Base-by-base conservation (phyloP, 2,888 invertebrate genomes). In the Lasioglossum vierecki region DNA sequence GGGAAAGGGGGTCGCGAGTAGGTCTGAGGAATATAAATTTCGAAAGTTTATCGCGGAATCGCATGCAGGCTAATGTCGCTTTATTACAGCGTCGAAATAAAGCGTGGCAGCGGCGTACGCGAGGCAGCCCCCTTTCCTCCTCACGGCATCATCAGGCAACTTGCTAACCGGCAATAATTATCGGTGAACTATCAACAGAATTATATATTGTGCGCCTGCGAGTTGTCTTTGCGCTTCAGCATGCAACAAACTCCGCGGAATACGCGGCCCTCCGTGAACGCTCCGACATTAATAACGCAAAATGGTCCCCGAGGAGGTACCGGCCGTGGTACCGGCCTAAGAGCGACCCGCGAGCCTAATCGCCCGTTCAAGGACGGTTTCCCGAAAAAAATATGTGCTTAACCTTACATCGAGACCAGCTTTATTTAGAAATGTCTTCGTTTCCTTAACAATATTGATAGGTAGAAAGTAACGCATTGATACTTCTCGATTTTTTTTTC, bases 91-190 rank as follows among this genome's bases (percentile, higher is more conserved):
- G 91, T 88, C 88, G 90, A 85, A 91, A 86, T 91, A 89, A 91
- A 84, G 85, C 84, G 84, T 90, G 87, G 88, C 85, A 46, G 77
- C 53, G 9, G 73, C 66, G 80, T 63, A 63, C 60, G 85, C 66
- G 30, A 39, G 30, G 18, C 18, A 22, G 9, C 22, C 66, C 22
- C 35, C 8, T 9, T 35, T 22, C 9, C 66, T 22, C 22, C 66
- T 18, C 49, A 76, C 87, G 88, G 91, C 89, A 68, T 49, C 89
- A 86, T 88, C 91, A 90, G 91, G 91, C 91, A 93, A 93, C 91
- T 92, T 92, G 92, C 91, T 91, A 88, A 93, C 91, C 93, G 93
- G 93, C 92, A 94, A 94, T 94, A 95, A 95, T 95, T 95, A 95
- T 94, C 93, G 94, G 94, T 88, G 92, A 93, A 92, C 92, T 72